Conservation (phyloP, 1,140 invertebrate genomes). For the Drosophila kikkawai region DNA sequence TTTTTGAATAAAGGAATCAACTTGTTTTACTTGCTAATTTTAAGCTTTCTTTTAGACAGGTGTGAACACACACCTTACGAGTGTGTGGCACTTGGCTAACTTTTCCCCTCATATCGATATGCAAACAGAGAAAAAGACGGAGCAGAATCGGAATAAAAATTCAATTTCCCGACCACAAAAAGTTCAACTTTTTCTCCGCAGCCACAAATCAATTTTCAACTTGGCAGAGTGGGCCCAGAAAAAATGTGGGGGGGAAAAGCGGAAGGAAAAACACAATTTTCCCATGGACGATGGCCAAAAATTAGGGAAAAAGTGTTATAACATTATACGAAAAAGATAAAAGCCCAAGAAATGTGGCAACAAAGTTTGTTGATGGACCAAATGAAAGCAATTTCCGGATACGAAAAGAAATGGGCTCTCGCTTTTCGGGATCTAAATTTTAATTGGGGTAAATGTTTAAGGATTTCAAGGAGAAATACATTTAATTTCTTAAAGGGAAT, state of each 20-base stretch:
- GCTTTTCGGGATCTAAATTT: neutral
- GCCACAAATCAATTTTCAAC: constrained; percentile 75
- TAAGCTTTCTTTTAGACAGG: constrained; percentile 21
- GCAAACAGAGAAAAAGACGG: constrained; percentile 11
- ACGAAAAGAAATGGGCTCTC: neutral
- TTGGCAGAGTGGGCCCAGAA: constrained; percentile 12
- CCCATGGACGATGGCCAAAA: constrained; percentile 42
- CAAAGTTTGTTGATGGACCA: constrained; percentile 21
- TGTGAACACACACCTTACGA: constrained; percentile 27
- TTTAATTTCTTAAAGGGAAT: neutral
- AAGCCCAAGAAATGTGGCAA: constrained; percentile 4
- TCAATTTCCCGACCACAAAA: constrained; percentile 59
- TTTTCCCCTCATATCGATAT: constrained; percentile 29
- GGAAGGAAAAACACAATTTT: constrained; percentile 26
- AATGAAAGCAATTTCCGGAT: constrained; percentile 4
- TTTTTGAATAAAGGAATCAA: constrained; percentile 1
- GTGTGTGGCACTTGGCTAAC: constrained; percentile 21
- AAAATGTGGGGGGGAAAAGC: neutral
- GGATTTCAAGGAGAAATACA: no score
- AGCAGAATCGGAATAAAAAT: constrained; percentile 41
- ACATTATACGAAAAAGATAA: constrained; percentile 13
- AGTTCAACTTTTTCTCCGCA: constrained; percentile 38
- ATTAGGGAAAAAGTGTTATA: constrained; percentile 39
- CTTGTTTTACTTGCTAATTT: constrained; percentile 49
- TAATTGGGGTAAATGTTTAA: neutral